Evolutionary conservation across 2,797 vertebrate genomes (phyloP).

Genomic region (Delichon dasypus): DNA sequence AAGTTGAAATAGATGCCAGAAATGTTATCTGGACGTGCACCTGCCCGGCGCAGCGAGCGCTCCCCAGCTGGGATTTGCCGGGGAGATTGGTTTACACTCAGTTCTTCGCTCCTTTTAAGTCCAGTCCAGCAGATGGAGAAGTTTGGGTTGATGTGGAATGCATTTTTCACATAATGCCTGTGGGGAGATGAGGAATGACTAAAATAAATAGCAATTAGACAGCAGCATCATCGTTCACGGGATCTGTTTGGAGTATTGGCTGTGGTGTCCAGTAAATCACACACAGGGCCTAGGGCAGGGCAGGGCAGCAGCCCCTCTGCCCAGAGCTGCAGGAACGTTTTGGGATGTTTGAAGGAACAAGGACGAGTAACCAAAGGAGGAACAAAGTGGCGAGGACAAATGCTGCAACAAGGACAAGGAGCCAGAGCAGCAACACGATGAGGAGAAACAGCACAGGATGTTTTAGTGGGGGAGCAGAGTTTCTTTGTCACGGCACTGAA

Average conservation of each 20-base stretch:
- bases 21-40: constrained; percentile 79
- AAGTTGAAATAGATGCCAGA: constrained; percentile 84
- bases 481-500: neutral
- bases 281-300: neutral
- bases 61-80: constrained; percentile 75
- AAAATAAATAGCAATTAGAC: constrained; percentile 58
- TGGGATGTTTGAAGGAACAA: neutral
- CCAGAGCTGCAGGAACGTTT: neutral
- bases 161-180: constrained; percentile 72
- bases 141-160: constrained; percentile 52
- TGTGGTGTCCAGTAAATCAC: neutral
- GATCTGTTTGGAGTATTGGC: neutral
- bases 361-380: neutral
- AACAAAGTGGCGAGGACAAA: neutral
- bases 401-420: neutral
- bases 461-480: neutral
- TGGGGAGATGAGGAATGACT: constrained; percentile 54
- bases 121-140: constrained; percentile 75
- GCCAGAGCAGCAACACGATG: neutral
- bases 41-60: constrained; percentile 71
- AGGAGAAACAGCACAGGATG: neutral
- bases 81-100: constrained; percentile 80
- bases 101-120: constrained; percentile 80
- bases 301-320: neutral
- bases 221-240: neutral